These are phyloP conservation scores for Patiria pectinifera DNA, from an alignment of 53 echinoderm and acorn worm species.

Conservation along the genomic window DNA sequence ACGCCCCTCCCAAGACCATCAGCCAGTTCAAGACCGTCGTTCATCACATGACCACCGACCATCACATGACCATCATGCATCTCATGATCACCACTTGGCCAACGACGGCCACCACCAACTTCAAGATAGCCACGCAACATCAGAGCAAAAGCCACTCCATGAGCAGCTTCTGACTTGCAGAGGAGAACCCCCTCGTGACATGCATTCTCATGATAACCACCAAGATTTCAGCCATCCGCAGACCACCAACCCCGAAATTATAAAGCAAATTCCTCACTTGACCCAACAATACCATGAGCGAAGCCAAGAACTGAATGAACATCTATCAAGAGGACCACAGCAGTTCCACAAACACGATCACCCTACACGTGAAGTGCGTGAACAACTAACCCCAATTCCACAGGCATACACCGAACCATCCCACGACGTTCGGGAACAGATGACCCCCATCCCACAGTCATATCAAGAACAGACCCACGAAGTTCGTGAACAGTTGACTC, in stretches of 20 bases:
- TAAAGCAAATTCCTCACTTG: constrained; percentile 35
- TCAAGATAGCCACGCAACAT: constrained; percentile 25
- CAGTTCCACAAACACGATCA: constrained; percentile 43
- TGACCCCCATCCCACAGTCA: constrained; percentile 41
- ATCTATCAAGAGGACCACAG: constrained; percentile 37
- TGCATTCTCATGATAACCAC: constrained; percentile 47
- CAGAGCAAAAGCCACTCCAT: constrained; percentile 23
- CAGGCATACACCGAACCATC: constrained; percentile 39
- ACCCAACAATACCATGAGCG: constrained; percentile 42
- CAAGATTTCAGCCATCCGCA: constrained; percentile 45
- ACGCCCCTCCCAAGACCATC: background rate
- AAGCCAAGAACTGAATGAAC: constrained; percentile 37
- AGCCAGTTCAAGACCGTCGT: background rate
- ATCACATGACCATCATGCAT: constrained; percentile 9
- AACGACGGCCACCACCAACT: constrained; percentile 20
- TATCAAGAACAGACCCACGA: constrained; percentile 8
- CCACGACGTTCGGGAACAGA: constrained; percentile 35
- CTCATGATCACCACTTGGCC: constrained; percentile 28
- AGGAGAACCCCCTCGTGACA: background rate
- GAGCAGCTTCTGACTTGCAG: constrained; percentile 20
- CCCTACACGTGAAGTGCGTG: constrained; percentile 20
- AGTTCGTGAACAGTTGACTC: constrained; percentile 52
- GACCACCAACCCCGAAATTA: background rate
- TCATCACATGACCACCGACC: constrained; percentile 17
- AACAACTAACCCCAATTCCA: constrained; percentile 50